A percentile compares a stretch with the other conserved stretches of the same genome.
These are phyloP conservation scores for Junco hyemalis DNA, from an alignment of 2,113 vertebrate genomes.

Conservation along the genomic window DNA sequence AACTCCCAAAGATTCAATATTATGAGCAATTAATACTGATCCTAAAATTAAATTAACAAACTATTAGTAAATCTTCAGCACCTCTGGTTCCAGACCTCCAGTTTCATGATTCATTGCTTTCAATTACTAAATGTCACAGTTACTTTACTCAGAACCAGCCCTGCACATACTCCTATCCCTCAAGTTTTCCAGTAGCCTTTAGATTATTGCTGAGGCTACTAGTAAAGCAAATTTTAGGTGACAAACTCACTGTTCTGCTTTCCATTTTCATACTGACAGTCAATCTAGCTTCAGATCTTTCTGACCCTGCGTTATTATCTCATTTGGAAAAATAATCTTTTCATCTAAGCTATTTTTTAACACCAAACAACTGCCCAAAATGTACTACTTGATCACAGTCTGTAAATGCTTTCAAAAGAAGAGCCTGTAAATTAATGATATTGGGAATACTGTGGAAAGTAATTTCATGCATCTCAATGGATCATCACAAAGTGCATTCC, in stretches of 20 bases:
- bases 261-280: neutral
- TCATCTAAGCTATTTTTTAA: neutral
- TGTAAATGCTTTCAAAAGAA: neutral
- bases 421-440: neutral
- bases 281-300: neutral
- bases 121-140: constrained; percentile 28
- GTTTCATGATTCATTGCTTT: constrained; percentile 40
- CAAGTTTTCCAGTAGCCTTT: neutral
- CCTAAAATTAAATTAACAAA: constrained; percentile 28
- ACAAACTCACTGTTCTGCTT: neutral
- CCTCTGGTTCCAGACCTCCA: constrained; percentile 7
- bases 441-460: neutral
- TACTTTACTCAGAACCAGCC: neutral
- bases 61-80: neutral
- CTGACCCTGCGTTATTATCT: neutral
- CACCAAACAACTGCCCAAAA: neutral
- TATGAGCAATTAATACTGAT: neutral
- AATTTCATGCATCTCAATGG: neutral
- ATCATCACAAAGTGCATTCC: neutral
- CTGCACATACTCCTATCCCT: neutral
- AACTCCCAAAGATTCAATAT: neutral
- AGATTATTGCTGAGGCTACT: neutral
- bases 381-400: neutral
- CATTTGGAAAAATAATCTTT: neutral
- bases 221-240: neutral